Conservation (phyloP, 2,113 vertebrate species). For the Thalassarche chlororhynchos region DNA sequence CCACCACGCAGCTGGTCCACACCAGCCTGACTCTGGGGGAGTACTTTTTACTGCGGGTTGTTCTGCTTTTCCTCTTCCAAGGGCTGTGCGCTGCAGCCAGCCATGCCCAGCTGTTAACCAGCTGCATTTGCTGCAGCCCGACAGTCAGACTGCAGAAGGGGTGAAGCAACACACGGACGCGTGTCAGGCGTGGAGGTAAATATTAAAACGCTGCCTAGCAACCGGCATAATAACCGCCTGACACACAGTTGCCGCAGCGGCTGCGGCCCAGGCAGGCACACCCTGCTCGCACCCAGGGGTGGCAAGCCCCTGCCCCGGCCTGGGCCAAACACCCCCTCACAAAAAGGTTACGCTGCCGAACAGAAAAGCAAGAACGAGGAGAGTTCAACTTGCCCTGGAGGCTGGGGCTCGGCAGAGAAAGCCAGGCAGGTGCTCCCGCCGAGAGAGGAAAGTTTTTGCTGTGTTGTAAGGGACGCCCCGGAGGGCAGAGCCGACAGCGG, state of each 20-base stretch:
- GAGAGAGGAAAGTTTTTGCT: neutral
- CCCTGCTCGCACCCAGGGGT: neutral
- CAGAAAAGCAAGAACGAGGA: rapidly evolving
- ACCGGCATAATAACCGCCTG: neutral
- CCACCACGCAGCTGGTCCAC: neutral
- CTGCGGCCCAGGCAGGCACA: neutral
- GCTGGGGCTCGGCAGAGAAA: neutral
- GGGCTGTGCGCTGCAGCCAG: rapidly evolving
- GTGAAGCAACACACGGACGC: neutral
- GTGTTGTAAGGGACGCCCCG: neutral
- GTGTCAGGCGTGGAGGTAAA: slow-evolving; percentile 49
- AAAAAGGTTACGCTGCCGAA: neutral
- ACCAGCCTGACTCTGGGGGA: neutral
- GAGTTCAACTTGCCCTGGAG: rapidly evolving
- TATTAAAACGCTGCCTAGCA: slow-evolving; percentile 61
- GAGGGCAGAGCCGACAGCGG: rapidly evolving
- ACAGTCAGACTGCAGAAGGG: neutral
- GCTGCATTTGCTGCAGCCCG: neutral
- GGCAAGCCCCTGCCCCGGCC: neutral
- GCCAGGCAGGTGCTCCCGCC: neutral
- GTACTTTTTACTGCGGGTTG: rapidly evolving
- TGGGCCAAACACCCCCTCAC: neutral
- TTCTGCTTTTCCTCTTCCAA: rapidly evolving
- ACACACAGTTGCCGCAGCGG: neutral
- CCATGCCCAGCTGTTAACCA: neutral